A percentile compares a stretch with the other conserved stretches of the same genome.
Conservation (phyloP, 92 coral and sea anemone genomes). For the Bergia puertoricense region DNA sequence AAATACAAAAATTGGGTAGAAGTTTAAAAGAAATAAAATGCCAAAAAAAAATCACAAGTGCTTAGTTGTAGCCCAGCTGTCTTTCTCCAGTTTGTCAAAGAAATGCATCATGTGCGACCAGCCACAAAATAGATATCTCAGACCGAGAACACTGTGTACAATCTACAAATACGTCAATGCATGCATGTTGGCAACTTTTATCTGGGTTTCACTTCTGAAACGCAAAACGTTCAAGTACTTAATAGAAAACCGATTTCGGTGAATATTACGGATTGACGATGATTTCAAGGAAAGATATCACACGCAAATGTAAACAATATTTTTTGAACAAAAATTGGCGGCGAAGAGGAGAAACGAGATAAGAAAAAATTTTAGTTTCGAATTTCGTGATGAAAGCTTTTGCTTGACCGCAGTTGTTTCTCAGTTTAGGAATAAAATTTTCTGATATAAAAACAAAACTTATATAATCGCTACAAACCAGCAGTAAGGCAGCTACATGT, state of each 20-base stretch:
- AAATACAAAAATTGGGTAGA: background rate
- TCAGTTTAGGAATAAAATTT: conserved; percentile 9
- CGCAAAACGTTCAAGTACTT: conserved; percentile 14
- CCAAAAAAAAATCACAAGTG: background rate
- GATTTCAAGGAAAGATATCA: conserved; percentile 34
- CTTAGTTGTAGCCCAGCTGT: background rate
- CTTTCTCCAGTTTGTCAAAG: background rate
- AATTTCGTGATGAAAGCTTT: conserved; percentile 4
- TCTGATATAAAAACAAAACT: conserved; percentile 15
- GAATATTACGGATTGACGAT: background rate
- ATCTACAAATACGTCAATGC: background rate
- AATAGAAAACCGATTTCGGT: conserved; percentile 23
- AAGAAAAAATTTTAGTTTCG: conserved; percentile 20
- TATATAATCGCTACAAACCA: background rate
- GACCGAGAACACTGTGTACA: background rate
- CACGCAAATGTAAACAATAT: conserved; percentile 53
- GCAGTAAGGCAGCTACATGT: conserved; percentile 35
- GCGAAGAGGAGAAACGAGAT: conserved; percentile 7
- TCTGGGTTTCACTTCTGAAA: conserved; percentile 31
- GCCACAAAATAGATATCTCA: background rate
- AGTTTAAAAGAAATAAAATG: background rate
- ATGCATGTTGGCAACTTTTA: background rate
- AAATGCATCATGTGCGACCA: conserved; percentile 2
- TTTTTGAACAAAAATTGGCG: conserved; percentile 32
- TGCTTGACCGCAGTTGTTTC: background rate